Base-by-base conservation (phyloP, 2,888 invertebrate species). In the Strigamia crassipes region DNA sequence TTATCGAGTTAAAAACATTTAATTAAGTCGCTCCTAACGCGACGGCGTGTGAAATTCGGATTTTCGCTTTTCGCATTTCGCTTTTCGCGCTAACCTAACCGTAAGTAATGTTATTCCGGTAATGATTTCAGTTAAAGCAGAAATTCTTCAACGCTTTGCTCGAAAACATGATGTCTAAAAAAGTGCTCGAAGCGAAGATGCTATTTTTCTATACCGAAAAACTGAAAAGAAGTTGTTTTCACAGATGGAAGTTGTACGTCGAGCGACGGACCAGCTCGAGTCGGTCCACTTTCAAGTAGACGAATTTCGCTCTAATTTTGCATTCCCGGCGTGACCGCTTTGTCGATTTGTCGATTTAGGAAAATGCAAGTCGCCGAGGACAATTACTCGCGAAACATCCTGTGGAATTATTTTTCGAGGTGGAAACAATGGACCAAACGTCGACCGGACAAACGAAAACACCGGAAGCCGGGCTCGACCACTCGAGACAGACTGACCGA, bases 81-180 rank as follows among this genome's bases (percentile, higher is more conserved):
- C n/a, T n/a, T n/a, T n/a, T n/a, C n/a, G n/a, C n/a, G n/a, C n/a
- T n/a, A n/a, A n/a, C n/a, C n/a, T n/a, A n/a, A n/a, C n/a, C n/a
- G n/a, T n/a, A n/a, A n/a, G n/a, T n/a, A n/a, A n/a, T n/a, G n/a
- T n/a, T n/a, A n/a, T n/a, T n/a, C n/a, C n/a, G n/a, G n/a, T n/a
- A n/a, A n/a, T n/a, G n/a, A 15, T 51, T 51, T 15, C 61, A 66
- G 61, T 23, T 66, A 8, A 66, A 66, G 61, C 21, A 23, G 23
- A 66, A 23, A 66, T n/a, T 21, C 18, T 66, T 66, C 61, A 66
- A 66, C 18, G 61, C 61, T 66, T 66, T 66, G 21, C 61, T 66
- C 18, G 61, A 66, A 21, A 66, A 66, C 18, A 23, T 66, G 21
- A 23, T 66, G 18, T 21, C 21, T 8, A 4, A 9, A 6, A 66